Evolutionary conservation across 1,140 invertebrate species (phyloP), one percentile per base, ranked within the genome.

Genomic region (Nautilus pompilius): DNA sequence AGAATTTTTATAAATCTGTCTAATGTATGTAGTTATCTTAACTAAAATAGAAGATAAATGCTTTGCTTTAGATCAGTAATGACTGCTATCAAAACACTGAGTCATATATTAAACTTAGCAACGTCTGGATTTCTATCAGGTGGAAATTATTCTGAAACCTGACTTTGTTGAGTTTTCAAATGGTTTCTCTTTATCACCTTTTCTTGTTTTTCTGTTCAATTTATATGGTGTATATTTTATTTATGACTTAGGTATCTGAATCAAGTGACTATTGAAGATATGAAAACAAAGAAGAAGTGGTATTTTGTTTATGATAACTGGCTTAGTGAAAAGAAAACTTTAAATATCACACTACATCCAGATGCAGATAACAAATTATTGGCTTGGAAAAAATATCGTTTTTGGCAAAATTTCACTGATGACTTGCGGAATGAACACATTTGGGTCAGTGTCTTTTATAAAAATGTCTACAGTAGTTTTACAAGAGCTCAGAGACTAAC

Each of bases 401-500:
- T 72, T 29, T 10, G 62, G 10, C 60, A 68, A 1, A 70, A 67
- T 49, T 66, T 69, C 24, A 69, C 66, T 45, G 60, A 79, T 34
- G 80, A 81, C 34, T 48, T 79, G 4, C 54, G 66, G 34, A 66
- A 74, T 41, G 54, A 62, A 13, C 78, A 80, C 63, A 53, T 77
- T 13, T 80, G 76, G 75, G 56, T 77, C 5, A 77, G 76, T 51
- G 69, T 79, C 33, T 69, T 77, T n/a, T 70, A 59, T 1, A 70
- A 73, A 30, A 77, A 75, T 24, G 45, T 68, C 8, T 49, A 58
- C 15, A 80, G 77, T 54, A 36, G 60, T 0, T 80, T 81, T 58
- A 79, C 77, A 0, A 51, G 77, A 2, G 58, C 63, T 4, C 77
- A 81, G 56, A 58, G 79, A 15, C 49, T 79, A n/a, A 74, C 76